Base-by-base conservation (phyloP, 2,888 invertebrate species). In the Entomobrya proxima region DNA sequence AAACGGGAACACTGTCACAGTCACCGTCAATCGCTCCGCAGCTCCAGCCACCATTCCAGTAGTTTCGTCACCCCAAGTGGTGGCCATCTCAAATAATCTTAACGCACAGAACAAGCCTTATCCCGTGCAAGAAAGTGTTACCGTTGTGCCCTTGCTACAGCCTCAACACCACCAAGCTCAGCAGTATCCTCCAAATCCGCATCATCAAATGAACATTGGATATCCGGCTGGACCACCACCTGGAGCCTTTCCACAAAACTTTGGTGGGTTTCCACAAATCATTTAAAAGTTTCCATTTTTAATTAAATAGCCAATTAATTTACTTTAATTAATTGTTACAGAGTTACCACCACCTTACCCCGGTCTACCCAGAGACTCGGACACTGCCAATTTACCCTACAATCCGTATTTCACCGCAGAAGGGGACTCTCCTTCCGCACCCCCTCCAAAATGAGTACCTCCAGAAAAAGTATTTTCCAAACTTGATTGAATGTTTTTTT, bases 91-190 rank as follows among this genome's bases (percentile, higher is more conserved):
- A 1, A 87, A 87, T 72, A 85, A 76, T 67, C 32, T 79, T 3
- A 83, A 83, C 18, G 40, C 85, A 21, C 47, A 24, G 13, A 85
- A 61, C 52, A 80, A 87, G 11, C 88, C 89, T 0, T 89, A 89
- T 27, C 89, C 89, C n/a, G 88, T 88, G 11, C 89, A 89, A 67
- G 84, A 87, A 64, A 85, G 81, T 58, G 88, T 88, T 1, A 88
- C 87, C 6, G 87, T 88, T 37, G 86, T 89, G 47, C 87, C 87
- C 1, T 58, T 85, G 6, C 27, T 85, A 32, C 74, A 78, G 11
- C 50, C 58, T 2, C 84, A 85, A 55, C n/a, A n/a, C n/a, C n/a
- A n/a, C n/a, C 76, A 69, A 21, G 74, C 79, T 24, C 18, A 67
- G 1, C 76, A 75, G n/a, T 76, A 69, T 35, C 77, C 72, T 18